Evolutionary conservation across 2,888 invertebrate species (phyloP), one percentile per base, ranked within the genome.

Genomic region (Anodontia alba): DNA sequence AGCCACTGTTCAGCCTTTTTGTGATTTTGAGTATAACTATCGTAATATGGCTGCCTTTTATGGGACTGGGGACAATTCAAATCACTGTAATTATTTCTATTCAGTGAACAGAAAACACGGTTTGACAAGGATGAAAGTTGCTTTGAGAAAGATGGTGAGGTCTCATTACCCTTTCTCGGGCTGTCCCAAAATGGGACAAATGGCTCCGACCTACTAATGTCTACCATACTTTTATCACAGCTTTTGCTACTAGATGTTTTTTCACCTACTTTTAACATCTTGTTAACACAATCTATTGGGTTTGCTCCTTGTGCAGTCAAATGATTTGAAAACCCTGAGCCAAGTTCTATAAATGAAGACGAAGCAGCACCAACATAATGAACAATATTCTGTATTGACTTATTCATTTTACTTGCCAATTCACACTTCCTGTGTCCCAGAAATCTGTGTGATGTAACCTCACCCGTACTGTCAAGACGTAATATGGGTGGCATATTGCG

Each of bases 401-500:
- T 54, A 26, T 36, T 57, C 36, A 57, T 57, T 12, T 36, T 57
- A 10, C n/a, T 46, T n/a, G 33, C n/a, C 36, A 57, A 42, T 36
- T 38, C 29, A 33, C 38, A 57, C 26, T 38, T 57, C 57, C 38
- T 51, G 23, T n/a, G 26, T 36, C 54, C 3, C 17, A 26, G 15
- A 33, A 31, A 42, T 51, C 54, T 20, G 23, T 51, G 49, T 49
- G 89, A 83, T 54, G 88, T 76, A 75, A 83, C 81, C 79, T 89
- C 88, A 66, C 89, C 89, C 0, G 88, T 86, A 81, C 88, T 89
- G 69, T 90, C 85, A 57, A 89, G 82, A 66, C 90, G 83, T 76
- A 89, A 73, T 43, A 88, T 73, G 12, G 73, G 57, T n/a, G 73
- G 78, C 70, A 75, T 75, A 46, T 62, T 74, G 31, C 67, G 72